Evolutionary conservation across 1,140 invertebrate species (phyloP).

Genomic region (Anoplophora glabripennis): DNA sequence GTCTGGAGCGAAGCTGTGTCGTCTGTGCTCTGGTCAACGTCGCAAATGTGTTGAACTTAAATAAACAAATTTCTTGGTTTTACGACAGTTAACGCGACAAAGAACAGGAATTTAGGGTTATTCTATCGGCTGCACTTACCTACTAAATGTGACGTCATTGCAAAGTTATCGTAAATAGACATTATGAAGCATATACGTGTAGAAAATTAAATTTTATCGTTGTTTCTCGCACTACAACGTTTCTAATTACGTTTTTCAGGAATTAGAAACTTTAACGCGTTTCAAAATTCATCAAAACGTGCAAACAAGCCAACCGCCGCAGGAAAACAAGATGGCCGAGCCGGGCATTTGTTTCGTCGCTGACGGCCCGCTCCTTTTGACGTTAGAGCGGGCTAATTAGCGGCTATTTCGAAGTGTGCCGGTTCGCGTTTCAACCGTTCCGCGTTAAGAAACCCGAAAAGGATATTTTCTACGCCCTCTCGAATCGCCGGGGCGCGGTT

Average conservation of each 20-base stretch:
- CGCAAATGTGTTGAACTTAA: too few species aligned
- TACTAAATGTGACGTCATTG: too few species aligned
- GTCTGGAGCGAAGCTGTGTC: too few species aligned
- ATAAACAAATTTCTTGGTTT: too few species aligned
- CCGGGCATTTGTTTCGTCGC: background rate
- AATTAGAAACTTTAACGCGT: background rate
- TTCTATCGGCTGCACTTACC: too few species aligned
- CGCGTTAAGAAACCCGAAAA: slow-evolving; percentile 21
- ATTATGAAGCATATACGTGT: too few species aligned
- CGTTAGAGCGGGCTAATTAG: slow-evolving; percentile 18
- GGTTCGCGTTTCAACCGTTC: slow-evolving; percentile 15
- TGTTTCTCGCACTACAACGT: background rate
- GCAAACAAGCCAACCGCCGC: background rate
- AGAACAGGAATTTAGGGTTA: too few species aligned
- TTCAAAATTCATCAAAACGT: background rate
- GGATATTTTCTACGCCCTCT: background rate
- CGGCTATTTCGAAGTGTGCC: slow-evolving; percentile 13
- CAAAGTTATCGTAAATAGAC: too few species aligned
- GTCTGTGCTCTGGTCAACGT: too few species aligned
- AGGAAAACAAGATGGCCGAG: slow-evolving; percentile 16
- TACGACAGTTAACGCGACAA: too few species aligned
- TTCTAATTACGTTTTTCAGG: background rate
- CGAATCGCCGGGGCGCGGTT: too few species aligned
- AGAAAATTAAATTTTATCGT: too few species aligned
- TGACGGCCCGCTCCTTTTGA: slow-evolving; percentile 10